Percentiles rank a stretch among this genome's conserved stretches.
Conservation (phyloP, 1,140 invertebrate species). For the Cardiocondyla obscurior region DNA sequence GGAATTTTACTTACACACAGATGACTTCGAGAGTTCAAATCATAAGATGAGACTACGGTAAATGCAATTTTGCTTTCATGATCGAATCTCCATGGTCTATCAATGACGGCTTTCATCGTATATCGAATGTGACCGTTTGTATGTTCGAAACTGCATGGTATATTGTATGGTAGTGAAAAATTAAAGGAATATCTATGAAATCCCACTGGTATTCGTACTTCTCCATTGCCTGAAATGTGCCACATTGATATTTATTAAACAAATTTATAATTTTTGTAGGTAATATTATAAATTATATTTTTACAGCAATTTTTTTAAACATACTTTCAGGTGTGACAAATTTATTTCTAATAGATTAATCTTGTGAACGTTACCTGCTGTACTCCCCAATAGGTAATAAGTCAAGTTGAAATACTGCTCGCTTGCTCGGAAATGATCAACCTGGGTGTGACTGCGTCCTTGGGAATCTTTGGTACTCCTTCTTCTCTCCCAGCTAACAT, state of each 20-base stretch:
- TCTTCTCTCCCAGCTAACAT: constrained; percentile 49
- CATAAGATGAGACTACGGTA: constrained; percentile 77
- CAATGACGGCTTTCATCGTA: constrained; percentile 85
- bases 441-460: not conserved
- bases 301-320: not conserved
- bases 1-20: constrained; percentile 44
- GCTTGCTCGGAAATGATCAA: constrained; percentile 31
- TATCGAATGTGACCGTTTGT: constrained; percentile 84
- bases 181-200: constrained; percentile 83
- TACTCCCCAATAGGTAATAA: constrained; percentile 21
- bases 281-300: too few relatives aligned
- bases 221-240: constrained; percentile 30
- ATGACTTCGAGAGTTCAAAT: constrained; percentile 60
- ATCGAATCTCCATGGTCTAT: constrained; percentile 85
- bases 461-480: not conserved
- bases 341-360: not conserved
- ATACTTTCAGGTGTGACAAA: not conserved
- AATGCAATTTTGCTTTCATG: constrained; percentile 84
- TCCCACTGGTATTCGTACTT: constrained; percentile 74
- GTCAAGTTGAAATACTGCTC: constrained; percentile 58
- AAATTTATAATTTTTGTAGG: not conserved
- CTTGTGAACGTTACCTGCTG: not conserved
- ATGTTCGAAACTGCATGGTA: constrained; percentile 85
- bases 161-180: constrained; percentile 83
- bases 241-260: not conserved